Evolutionary conservation across 1,140 invertebrate species (phyloP), one percentile per base, ranked within the genome.

Genomic region (Magallana ariakensis): DNA sequence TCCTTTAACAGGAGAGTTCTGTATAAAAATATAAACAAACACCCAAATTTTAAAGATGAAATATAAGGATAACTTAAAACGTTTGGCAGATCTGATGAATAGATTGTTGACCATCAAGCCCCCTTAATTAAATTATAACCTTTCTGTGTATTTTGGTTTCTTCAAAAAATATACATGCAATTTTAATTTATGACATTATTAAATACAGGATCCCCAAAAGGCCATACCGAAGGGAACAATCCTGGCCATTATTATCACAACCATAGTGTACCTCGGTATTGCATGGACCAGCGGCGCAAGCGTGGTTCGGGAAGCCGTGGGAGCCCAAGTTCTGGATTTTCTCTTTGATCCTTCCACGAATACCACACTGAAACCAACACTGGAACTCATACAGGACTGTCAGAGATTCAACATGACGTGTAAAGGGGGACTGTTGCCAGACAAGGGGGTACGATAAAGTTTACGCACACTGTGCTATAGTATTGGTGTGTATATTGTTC

Each of bases 231-330:
- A 95, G 94, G 98, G 98, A 85, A 99, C 98, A 0, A 95, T 99
- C 1, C 93, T 98, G 15, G 97, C 98, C 0, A 98, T 99, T 87
- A 82, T 97, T 0, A 94, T 99, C 7, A 98, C 98, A 1, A 97
- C 97, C 1, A 75, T 96, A 0, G 97, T 97, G 6, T 99, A 99
- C 93, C 89, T 99, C 1, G 10, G 97, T 3, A 98, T 98, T 95
- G 97, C 97, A 0, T 90, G 98, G 81, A 95, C 97, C 83, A 96
- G 96, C 57, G 98, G 98, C 3, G 82, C 89, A 33, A 90, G 89
- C 86, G 96, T 97, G 0, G 85, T 97, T 0, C 95, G 98, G 85
- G 97, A 98, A 93, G 98, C 98, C 13, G 96, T 96, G 87, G 98
- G 98, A 55, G 95, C 96, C 86, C 90, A 88, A 11, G 54, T 80